Base-by-base conservation (phyloP, 2,888 invertebrate species). In the Melanostoma mellinum region DNA sequence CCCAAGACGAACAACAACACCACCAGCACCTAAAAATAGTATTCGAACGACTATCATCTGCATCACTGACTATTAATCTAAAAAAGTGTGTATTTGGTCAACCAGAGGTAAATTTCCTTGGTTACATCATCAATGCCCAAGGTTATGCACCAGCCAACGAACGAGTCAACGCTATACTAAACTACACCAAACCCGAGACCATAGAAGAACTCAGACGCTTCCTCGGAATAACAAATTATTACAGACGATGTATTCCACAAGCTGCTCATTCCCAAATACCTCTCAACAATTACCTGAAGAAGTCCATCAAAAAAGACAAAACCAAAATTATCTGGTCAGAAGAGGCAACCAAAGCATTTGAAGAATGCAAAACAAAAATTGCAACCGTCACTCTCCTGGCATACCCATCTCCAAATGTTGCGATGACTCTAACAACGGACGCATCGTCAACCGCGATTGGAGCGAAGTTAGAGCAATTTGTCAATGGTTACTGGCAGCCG, bases 371-470 rank as follows among this genome's bases (percentile, higher is more conserved):
- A 32, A 0, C 32, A 3, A 63, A 38, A 20, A 38, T 63, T 4
- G 53, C 46, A 1, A 46, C 48, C 8, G 8, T 53, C 3, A 72
- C 58, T 6, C 58, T 58, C 8, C 32, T 58, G 1, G 58, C 58
- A 6, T 33, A 42, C 10, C 73, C 55, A n/a, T 33, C 55, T 38
- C 55, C 63, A 10, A 35, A 40, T 61, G 42, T 44, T 30, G 20
- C 35, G 5, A 38, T 74, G n/a, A 44, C 58, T 2, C 58, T 74
- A 8, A 44, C 56, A 10, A 74, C 73, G 3, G 40, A 65, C 9
- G 65, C 58, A 20, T 65, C 48, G 30, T 60, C 60, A 3, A 36
- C 44, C 20, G 72, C 61, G 1, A 46, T 61, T 9, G 56, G 48
- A 6, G 46, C 46, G 6, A 33, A 50, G 30, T 36, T 60, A 3